Percentiles rank a stretch among this genome's conserved stretches.
Evolutionary conservation across 2,888 invertebrate genomes (phyloP).

Genomic region (Noctua comes): DNA sequence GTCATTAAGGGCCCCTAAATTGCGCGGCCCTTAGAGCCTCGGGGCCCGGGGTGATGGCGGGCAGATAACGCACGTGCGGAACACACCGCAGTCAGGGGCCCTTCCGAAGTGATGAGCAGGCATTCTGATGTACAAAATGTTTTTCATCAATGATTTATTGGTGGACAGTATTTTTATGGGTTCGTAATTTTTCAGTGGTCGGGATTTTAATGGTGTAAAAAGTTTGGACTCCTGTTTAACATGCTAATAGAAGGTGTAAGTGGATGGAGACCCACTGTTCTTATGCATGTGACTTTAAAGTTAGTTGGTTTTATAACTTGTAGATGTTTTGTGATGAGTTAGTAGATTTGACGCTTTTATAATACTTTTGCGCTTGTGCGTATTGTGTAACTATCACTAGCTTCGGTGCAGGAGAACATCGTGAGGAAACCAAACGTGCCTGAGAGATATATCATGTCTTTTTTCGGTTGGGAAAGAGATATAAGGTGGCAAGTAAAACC

Average conservation of each 20-base stretch:
- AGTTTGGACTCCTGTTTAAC: no score
- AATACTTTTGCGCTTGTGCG: no score
- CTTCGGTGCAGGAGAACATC: no score
- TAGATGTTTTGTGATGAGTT: neutral
- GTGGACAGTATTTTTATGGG: constrained; percentile 11
- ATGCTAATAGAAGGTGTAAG: neutral
- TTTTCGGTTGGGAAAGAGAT: no score
- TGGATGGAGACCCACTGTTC: neutral
- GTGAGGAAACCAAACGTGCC: no score
- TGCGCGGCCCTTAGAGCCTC: constrained; percentile 58
- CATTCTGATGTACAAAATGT: constrained; percentile 45
- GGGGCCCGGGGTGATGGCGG: constrained; percentile 55
- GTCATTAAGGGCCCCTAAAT: constrained; percentile 67
- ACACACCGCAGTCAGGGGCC: constrained; percentile 44
- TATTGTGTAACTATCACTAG: no score
- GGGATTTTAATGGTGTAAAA: neutral
- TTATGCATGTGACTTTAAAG: neutral
- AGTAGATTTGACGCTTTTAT: no score
- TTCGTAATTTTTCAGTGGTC: neutral
- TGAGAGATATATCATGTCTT: no score
- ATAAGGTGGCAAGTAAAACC: no score
- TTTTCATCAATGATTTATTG: constrained; percentile 50
- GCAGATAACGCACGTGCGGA: constrained; percentile 72
- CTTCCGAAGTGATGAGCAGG: constrained; percentile 59
- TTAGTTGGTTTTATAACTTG: neutral